phyloP scores from a whole-genome alignment of 2,888 invertebrate genomes.

The Eristalinus sepulchralis region DNA sequence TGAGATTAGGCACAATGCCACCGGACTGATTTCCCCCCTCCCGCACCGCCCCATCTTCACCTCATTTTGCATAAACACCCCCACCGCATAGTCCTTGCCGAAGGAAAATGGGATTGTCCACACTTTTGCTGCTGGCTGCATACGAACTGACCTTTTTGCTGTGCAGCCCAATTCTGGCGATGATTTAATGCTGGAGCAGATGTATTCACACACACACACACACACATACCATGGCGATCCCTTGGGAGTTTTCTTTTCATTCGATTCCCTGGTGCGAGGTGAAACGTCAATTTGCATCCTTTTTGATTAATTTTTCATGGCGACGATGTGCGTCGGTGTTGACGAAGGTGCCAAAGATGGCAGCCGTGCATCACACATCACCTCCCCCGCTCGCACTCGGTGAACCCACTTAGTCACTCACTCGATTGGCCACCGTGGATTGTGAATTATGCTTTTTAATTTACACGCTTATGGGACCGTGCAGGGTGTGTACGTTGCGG shows the following conservation, averaged over 20 bases:
- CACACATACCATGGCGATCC: neutral
- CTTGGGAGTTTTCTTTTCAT: neutral
- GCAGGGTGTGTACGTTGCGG: conserved; percentile 3
- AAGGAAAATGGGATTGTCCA: conserved; percentile 4
- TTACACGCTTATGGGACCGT: conserved; percentile 25
- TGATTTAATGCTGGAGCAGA: conserved; percentile 18
- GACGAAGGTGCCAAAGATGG: neutral
- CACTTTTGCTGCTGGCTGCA: too few relatives aligned
- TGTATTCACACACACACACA: neutral
- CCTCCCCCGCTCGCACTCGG: neutral
- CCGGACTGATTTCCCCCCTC: conserved; percentile 15
- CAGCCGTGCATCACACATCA: neutral
- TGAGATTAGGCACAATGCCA: conserved; percentile 40
- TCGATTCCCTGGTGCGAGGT: neutral
- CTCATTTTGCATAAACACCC: conserved; percentile 20
- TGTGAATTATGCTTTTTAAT: conserved; percentile 54
- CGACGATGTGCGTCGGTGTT: neutral
- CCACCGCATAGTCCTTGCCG: neutral
- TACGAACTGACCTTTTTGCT: neutral
- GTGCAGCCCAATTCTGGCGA: neutral
- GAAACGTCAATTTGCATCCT: neutral
- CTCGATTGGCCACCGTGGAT: conserved; percentile 38
- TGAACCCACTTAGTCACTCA: conserved; percentile 16
- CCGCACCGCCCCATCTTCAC: conserved; percentile 12
- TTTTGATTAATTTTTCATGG: neutral